Conservation (phyloP, 2,113 vertebrate species). For the Clarias macrocephalus region DNA sequence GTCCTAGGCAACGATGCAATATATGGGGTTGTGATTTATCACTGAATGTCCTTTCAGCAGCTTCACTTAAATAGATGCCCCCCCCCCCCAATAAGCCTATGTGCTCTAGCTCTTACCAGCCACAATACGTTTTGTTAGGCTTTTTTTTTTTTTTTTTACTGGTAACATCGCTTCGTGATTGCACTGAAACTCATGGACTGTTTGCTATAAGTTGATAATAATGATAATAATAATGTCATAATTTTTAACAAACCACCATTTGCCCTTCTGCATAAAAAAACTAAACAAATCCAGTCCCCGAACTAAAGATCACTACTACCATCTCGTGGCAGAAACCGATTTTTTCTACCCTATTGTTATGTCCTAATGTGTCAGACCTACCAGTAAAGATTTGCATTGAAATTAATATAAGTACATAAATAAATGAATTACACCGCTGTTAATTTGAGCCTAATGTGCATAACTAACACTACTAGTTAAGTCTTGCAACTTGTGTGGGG, state of each 20-base stretch:
- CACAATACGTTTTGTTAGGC: background rate
- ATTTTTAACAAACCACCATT: background rate
- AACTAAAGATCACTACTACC: background rate
- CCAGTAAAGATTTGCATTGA: background rate
- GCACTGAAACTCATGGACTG: background rate
- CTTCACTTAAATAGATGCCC: slow-evolving; percentile 5
- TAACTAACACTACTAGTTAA: no score
- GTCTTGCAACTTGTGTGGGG: no score
- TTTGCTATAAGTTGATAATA: background rate
- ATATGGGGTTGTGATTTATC: slow-evolving; percentile 14
- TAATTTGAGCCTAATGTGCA: background rate
- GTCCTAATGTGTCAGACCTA: background rate
- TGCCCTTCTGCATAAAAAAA: background rate
- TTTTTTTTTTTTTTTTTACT: background rate
- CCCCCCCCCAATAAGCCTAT: background rate
- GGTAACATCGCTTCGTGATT: background rate
- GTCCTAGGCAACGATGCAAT: slow-evolving; percentile 54
- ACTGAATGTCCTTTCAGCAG: slow-evolving; percentile 28
- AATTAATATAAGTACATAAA: background rate
- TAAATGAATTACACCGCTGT: background rate
- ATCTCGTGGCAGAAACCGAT: background rate
- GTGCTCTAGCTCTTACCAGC: background rate
- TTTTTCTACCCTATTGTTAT: background rate
- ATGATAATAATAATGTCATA: background rate
- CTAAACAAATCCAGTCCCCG: background rate